A percentile compares a stretch with the other conserved stretches of the same genome.
Conservation (phyloP, 2,888 invertebrate species). For the Eumerus sabulonum region DNA sequence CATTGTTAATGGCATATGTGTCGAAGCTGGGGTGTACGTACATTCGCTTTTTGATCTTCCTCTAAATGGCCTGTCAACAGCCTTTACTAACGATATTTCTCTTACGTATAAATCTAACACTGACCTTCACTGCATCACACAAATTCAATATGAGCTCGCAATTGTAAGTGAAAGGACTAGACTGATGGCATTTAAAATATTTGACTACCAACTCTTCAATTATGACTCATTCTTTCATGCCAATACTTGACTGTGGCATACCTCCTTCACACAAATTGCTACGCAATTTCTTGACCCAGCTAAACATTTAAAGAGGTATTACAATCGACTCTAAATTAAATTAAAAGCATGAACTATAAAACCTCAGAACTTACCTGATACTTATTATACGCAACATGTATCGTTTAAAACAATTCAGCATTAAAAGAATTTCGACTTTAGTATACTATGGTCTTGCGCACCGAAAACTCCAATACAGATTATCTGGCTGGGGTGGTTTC, state of each 20-base stretch:
- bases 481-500: background rate
- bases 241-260: too few relatives aligned
- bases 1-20: too few relatives aligned
- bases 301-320: too few relatives aligned
- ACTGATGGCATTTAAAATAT: background rate
- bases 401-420: background rate
- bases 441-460: conserved; percentile 4
- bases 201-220: too few relatives aligned
- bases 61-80: background rate
- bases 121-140: background rate
- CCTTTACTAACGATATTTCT: background rate
- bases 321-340: too few relatives aligned
- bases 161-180: background rate
- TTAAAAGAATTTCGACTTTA: background rate
- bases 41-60: background rate
- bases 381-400: too few relatives aligned
- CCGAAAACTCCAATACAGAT: background rate
- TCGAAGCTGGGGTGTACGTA: too few relatives aligned
- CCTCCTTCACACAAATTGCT: too few relatives aligned
- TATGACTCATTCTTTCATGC: background rate
- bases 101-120: background rate
- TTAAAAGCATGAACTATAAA: too few relatives aligned
- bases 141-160: background rate
- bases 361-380: too few relatives aligned
- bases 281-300: too few relatives aligned